Evolutionary conservation across 2,888 invertebrate species (phyloP), one percentile per base, ranked within the genome.

Genomic region (Euphydryas editha): DNA sequence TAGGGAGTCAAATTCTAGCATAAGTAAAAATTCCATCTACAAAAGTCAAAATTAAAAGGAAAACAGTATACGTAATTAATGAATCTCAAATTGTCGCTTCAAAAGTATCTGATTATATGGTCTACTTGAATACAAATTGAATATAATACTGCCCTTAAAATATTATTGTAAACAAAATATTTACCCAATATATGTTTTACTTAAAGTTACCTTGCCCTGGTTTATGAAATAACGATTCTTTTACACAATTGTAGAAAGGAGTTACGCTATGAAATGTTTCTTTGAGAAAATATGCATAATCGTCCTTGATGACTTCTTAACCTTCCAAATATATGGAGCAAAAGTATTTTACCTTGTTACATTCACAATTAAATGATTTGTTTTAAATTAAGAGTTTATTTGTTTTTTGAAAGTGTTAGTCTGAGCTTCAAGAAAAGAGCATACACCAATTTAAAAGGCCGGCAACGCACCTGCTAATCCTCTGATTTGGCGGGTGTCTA

Each of bases 181-280:
- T 47, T 20, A 20, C 20, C 18, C 20, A 21, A 49, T 49, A 8
- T 44, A 39, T 56, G 17, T 44, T 44, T 44, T 44, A n/a, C n/a
- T 58, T 10, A 57, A 20, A 54, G 17, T 54, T 55, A 11, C 24
- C 44, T 46, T 30, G 58, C 42, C 57, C 57, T 44, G 24, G 24
- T 44, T 58, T 44, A 13, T 44, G 17, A 42, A 58, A 17, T 42
- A n/a, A 10, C 21, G 44, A 21, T 8, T 17, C 4, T 5, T 58
- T 30, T 58, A 58, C 58, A 58, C 46, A 58, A 58, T 44, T 44
- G 17, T 58, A 58, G 44, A 57, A 57, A 57, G 44, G 24, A 46
- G n/a, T n/a, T 42, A 44, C 18, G 10, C 17, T 44, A 24, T 44
- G 13, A 36, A 55, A 55, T 30, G 20, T 24, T 21, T 49, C 21